Conservation (phyloP, 1,140 invertebrate species). For the Saxidomus purpurata region DNA sequence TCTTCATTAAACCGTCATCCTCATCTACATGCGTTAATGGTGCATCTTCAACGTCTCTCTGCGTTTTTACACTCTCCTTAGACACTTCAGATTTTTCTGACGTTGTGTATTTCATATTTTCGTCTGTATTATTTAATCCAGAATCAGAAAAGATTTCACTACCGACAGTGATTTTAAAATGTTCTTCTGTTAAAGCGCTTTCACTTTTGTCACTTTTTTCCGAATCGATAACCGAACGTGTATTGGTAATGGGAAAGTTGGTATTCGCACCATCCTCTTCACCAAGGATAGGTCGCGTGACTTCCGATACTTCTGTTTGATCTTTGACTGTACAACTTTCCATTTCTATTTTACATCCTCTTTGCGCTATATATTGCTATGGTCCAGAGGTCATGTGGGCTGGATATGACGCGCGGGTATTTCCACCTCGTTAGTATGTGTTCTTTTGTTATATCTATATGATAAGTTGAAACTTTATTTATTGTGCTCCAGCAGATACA, state of each 20-base stretch:
- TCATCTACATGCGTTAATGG: conserved; percentile 8
- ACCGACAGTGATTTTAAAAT: background rate
- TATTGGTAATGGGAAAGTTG: conserved; percentile 6
- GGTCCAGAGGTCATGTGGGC: too few species aligned
- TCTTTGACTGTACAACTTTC: background rate
- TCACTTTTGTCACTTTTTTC: background rate
- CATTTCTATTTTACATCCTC: conserved; percentile 14
- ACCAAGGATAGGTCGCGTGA: background rate
- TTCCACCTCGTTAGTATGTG: too few species aligned
- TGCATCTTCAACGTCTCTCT: background rate
- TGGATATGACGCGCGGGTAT: too few species aligned
- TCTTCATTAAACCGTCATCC: conserved; percentile 2
- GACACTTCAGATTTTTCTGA: background rate
- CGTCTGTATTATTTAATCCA: background rate
- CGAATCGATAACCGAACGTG: background rate
- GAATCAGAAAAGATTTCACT: background rate
- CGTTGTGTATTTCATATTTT: background rate
- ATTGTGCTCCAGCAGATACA: too few species aligned
- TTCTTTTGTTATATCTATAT: too few species aligned
- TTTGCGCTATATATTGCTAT: too few species aligned
- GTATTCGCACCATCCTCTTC: background rate
- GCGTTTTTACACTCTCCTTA: background rate
- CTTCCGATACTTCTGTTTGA: background rate
- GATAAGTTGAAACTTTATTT: too few species aligned
- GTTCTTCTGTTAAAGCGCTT: background rate